Evolutionary conservation across 1,140 invertebrate genomes (phyloP), one percentile per base, ranked within the genome.

Genomic region (Calosoma granatense): DNA sequence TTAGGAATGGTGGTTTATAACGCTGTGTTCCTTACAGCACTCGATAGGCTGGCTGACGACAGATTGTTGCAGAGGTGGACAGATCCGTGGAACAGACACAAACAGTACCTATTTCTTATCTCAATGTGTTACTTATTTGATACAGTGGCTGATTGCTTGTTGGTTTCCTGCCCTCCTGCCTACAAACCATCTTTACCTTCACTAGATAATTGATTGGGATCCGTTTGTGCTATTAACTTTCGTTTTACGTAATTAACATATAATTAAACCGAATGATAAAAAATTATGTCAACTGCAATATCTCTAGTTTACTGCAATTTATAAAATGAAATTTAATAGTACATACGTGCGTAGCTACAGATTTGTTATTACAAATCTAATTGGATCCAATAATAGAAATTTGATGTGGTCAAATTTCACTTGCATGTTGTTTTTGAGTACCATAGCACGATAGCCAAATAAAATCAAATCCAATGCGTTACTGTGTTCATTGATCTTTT

Each of bases 31-130:
- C 61, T 64, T 64, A 53, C 63, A 64, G 63, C 61, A 51, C 26
- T 43, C 53, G 60, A 56, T 59, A 62, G 53, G 53, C 56, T 20
- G 22, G 22, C 20, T 15, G 17, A 56, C 11, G 22, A 36, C 30
- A 41, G 54, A 60, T 47, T 22, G 41, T 51, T 53, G 41, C 55
- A 52, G 54, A 51, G 57, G 57, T 53, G 56, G 55, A 22, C 56
- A 56, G 56, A 51, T 55, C 58, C 39, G 19, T 17, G 22, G 20
- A 14, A 57, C 57, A 55, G 56, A 56, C 56, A 54, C 60, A 63
- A 65, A 64, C 63, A 65, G 63, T 65, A 65, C 63, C 60, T 65
- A 65, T 65, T 65, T 60, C 61, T 61, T 65, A 61, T 65, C 60
- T 54, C 21, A 54, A 65, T 65, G 63, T 65, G 63, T 65, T 64